Conservation (phyloP, 2,888 invertebrate genomes). For the Apamea epomidion region DNA sequence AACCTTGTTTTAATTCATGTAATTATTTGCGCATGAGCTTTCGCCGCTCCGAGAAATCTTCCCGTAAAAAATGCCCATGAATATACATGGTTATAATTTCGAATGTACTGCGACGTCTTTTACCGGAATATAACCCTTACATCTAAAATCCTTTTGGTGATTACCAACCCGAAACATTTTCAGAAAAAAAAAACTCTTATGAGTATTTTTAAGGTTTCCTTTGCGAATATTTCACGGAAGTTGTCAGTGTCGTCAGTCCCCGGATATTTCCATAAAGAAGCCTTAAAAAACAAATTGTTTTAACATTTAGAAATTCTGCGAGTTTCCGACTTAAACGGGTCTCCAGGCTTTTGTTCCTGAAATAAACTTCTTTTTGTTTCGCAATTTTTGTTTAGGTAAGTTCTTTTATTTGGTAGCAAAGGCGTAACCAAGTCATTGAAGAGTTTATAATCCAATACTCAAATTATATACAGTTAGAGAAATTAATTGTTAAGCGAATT, state of each 20-base stretch:
- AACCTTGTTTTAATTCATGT: conserved; percentile 15
- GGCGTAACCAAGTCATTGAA: conserved; percentile 6
- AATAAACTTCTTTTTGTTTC: conserved; percentile 51
- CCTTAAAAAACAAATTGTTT: conserved; percentile 80
- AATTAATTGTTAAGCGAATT: background rate
- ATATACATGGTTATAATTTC: conserved; percentile 59
- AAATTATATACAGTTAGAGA: background rate
- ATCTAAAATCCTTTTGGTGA: conserved; percentile 43
- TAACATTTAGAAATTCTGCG: conserved; percentile 74
- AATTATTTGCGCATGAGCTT: conserved; percentile 6
- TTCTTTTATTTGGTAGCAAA: conserved; percentile 26
- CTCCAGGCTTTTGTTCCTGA: conserved; percentile 58
- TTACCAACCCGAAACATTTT: conserved; percentile 34
- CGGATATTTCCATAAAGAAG: conserved; percentile 71
- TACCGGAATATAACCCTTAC: conserved; percentile 23
- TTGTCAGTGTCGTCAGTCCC: conserved; percentile 71
- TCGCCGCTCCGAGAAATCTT: conserved; percentile 10
- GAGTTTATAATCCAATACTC: conserved; percentile 9
- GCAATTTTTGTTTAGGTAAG: conserved; percentile 54
- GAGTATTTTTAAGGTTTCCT: conserved; percentile 67
- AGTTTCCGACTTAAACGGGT: conserved; percentile 67
- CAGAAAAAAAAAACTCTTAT: conserved; percentile 65
- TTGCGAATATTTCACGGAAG: conserved; percentile 67
- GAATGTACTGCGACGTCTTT: conserved; percentile 47
- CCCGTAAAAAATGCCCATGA: conserved; percentile 19